Evolutionary conservation across 2,797 vertebrate species (phyloP).

Genomic region (Chaetodon trifasciatus): DNA sequence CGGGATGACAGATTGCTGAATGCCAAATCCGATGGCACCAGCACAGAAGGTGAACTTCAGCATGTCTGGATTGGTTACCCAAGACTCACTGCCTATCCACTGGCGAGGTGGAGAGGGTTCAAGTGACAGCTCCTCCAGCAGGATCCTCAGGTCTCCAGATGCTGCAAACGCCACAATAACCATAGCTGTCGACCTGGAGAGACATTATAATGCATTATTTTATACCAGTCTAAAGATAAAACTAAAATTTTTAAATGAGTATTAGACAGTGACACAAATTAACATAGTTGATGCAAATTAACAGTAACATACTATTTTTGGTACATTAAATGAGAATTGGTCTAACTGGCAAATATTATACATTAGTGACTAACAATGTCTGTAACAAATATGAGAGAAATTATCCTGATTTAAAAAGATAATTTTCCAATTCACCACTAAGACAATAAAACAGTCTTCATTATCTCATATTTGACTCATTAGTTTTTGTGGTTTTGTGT

Average conservation of each 20-base stretch:
- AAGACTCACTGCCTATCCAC: constrained; percentile 81
- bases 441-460: not conserved
- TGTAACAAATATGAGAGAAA: not conserved
- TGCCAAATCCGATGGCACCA: constrained; percentile 76
- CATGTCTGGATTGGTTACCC: constrained; percentile 74
- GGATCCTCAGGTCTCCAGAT: constrained; percentile 68
- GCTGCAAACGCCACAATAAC: constrained; percentile 76
- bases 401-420: not conserved
- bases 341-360: too few species aligned
- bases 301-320: too few species aligned
- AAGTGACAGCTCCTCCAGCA: constrained; percentile 70
- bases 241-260: too few species aligned
- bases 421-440: too few species aligned
- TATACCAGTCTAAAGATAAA: too few species aligned
- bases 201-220: not conserved
- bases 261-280: too few species aligned
- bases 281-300: too few species aligned
- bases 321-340: too few species aligned
- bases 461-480: too few species aligned
- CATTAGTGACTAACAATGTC: not conserved
- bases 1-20: constrained; percentile 74
- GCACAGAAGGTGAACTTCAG: constrained; percentile 28
- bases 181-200: constrained; percentile 72
- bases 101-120: constrained; percentile 68
- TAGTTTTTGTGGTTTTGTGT: not conserved